Evolutionary conservation across 2,888 invertebrate genomes (phyloP), one percentile per base, ranked within the genome.

Genomic region (Amphipoea oculea): DNA sequence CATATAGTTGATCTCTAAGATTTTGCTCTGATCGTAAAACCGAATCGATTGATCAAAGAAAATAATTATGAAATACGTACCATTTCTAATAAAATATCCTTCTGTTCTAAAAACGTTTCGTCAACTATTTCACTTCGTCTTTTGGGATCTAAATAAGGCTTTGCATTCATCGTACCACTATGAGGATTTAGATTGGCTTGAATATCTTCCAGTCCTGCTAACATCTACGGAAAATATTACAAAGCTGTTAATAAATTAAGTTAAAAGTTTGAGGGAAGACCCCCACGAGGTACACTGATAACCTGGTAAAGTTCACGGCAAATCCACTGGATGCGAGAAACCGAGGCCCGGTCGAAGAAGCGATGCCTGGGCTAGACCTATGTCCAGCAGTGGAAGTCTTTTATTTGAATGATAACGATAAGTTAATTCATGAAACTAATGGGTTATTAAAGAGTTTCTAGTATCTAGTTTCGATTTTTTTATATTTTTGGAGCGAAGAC

Each of bases 71-170:
- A n/a, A 60, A n/a, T 60, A 60, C 92, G 73, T 88, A 94, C 96
- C 96, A 96, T 94, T 75, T 95, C 94, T 76, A 96, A 88, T 67
- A 96, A 88, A 73, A 94, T 89, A 80, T 95, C 96, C 86, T 95
- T 96, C 88, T 96, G 95, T 89, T 95, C 95, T 75, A 92, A 78
- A 90, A 95, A 95, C 0, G 94, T 89, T 88, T 95, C 94, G 23
- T 95, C 93, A 0, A 95, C 93, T 4, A 95, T 86, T 75, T 94
- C 91, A 54, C 85, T 92, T 68, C 93, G 91, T 74, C 92, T 87
- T 85, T 93, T 94, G 0, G 89, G 80, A 70, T 93, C 92, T 73
- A 92, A 62, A 29, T 86, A 77, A 40, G 90, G 69, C 57, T 90
- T 91, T 4, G 62, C 71, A 70, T 81, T 86, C 36, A 78, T 54